phyloP scores from a whole-genome alignment of 2,888 invertebrate species.

The Drosophila mercatorum region DNA sequence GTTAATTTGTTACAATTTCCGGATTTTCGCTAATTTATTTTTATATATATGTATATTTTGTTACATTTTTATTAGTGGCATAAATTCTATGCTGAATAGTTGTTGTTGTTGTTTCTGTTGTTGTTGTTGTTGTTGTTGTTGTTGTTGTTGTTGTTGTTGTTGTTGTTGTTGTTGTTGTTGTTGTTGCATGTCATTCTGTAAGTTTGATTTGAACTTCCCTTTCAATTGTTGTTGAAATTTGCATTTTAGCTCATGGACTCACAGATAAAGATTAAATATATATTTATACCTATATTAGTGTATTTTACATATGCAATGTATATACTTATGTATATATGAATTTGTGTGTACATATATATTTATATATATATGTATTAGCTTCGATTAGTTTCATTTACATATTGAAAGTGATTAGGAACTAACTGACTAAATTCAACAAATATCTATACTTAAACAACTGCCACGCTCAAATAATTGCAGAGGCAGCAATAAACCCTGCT shows the following conservation, averaged over 20 bases:
- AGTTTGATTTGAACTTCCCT: conserved; percentile 60
- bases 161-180: conserved; percentile 27
- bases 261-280: background rate
- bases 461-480: background rate
- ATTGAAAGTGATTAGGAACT: background rate
- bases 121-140: conserved; percentile 30
- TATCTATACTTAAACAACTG: background rate
- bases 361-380: no score
- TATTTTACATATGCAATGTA: background rate
- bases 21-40: conserved; percentile 80
- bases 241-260: conserved; percentile 46
- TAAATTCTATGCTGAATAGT: conserved; percentile 53
- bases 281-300: no score
- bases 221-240: conserved; percentile 67
- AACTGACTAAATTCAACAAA: background rate
- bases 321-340: background rate
- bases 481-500: no score
- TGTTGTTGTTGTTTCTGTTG: conserved; percentile 30
- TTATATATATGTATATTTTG: conserved; percentile 44
- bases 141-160: no score
- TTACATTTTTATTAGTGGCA: conserved; percentile 72
- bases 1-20: conserved; percentile 83
- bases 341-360: background rate
- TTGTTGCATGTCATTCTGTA: conserved; percentile 31
- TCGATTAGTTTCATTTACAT: conserved; percentile 1